Base-by-base conservation (phyloP, 2,113 vertebrate species). In the Solenodon paradoxus region DNA sequence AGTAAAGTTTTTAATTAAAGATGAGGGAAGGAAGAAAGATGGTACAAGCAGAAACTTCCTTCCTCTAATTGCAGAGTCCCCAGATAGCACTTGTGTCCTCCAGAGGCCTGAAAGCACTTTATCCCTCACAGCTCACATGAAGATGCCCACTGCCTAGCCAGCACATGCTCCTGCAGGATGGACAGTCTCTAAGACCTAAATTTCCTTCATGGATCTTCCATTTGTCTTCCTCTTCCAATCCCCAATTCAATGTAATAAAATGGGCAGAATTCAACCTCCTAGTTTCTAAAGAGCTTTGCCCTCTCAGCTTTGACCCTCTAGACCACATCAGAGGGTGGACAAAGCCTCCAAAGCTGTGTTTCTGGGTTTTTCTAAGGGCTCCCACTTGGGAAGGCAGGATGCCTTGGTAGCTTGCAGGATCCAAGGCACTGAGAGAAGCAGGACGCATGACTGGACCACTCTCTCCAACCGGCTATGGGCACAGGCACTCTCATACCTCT, bases 381-480 rank as follows among this genome's bases (percentile, higher is more conserved):
- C 28, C 53, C 63, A 47, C 24, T 42, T 72, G 35, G 38, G 59
- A 88, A 79, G 45, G 57, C 59, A 89, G 47, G 35, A 47, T 42
- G 47, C 40, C 93, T 75, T 85, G 63, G 30, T 84, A 17, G 57
- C 74, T 81, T 94, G 22, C 16, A 93, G 74, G 40, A 96, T 26
- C 55, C 90, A 90, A 84, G 42, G 35, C 38, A 51, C 74, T 55
- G 40, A 77, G 0, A 78, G 86, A 93, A 92, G 84, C 42, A 92
- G 79, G 55, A 94, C 92, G 92, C 15, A 0, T 77, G 75, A 91
- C 90, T 80, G 80, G 49, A 40, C 55, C 87, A 90, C 89, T 93
- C 40, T 94, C 20, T n/a, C 47, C 16, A 64, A 79, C 17, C 66
- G 24, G 72, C 72, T 94, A 90, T 64, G 84, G 87, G 51, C 68